A percentile compares a stretch with the other conserved stretches of the same genome.
Conservation (phyloP, 2,888 invertebrate species). For the Allygus modestus region DNA sequence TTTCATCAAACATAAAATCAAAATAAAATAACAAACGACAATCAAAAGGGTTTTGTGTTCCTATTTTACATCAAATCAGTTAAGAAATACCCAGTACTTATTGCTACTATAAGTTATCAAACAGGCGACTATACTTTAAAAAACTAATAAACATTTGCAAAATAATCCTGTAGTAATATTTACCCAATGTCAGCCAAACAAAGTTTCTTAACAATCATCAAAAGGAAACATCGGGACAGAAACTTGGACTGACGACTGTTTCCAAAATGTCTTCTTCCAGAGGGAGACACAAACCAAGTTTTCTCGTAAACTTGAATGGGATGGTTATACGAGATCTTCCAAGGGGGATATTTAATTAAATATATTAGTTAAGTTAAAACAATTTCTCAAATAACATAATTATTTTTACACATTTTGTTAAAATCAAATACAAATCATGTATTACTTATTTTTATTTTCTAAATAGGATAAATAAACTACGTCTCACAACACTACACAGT, state of each 20-base stretch:
- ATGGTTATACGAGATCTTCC: slow-evolving; percentile 3
- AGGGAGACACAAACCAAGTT: slow-evolving; percentile 32
- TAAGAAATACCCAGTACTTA: background rate
- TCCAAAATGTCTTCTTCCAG: slow-evolving; percentile 43
- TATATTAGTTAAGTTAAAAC: background rate
- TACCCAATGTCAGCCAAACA: slow-evolving; percentile 39
- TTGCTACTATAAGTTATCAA: background rate
- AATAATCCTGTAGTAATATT: slow-evolving; percentile 36
- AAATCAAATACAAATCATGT: no score
- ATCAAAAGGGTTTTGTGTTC: no score
- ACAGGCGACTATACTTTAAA: slow-evolving; percentile 4
- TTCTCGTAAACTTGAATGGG: slow-evolving; percentile 39
- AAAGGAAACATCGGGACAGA: slow-evolving; percentile 43
- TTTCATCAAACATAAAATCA: no score
- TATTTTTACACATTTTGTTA: no score
- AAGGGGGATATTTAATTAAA: slow-evolving; percentile 22
- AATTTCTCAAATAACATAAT: no score
- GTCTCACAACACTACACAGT: no score
- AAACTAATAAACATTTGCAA: slow-evolving; percentile 38
- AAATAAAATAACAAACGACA: no score
- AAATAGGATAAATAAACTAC: no score
- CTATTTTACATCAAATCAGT: background rate
- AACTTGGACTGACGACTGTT: slow-evolving; percentile 45
- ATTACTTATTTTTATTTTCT: no score
- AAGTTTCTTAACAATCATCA: slow-evolving; percentile 45